Percentiles rank a stretch among this genome's conserved stretches.
Evolutionary conservation across 1,140 invertebrate genomes (phyloP).

Genomic region (Patella vulgata): DNA sequence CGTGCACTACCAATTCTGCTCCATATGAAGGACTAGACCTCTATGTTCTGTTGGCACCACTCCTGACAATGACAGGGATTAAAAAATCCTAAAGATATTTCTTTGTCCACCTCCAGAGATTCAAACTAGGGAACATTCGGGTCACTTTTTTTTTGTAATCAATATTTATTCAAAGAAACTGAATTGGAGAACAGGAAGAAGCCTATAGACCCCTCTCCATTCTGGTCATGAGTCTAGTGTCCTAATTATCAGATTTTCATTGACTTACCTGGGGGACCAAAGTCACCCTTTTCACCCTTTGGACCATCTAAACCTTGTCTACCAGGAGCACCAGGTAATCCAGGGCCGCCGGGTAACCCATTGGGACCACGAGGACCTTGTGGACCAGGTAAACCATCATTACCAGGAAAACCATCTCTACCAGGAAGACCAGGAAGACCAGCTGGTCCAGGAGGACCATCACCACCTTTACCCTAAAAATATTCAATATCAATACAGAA

Average conservation of each 20-base stretch:
- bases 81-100: no score
- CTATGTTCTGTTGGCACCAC: no score
- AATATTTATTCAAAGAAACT: no score
- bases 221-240: no score
- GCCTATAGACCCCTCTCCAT: no score
- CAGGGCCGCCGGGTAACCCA: slow-evolving; percentile 50
- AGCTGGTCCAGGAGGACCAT: slow-evolving; percentile 40
- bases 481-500: not conserved
- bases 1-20: no score
- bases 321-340: slow-evolving; percentile 50
- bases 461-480: slow-evolving; percentile 40
- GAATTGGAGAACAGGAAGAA: no score
- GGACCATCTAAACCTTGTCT: slow-evolving; percentile 38
- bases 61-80: no score
- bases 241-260: not conserved
- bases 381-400: slow-evolving; percentile 42
- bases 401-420: slow-evolving; percentile 43
- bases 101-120: no score
- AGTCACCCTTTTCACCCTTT: slow-evolving; percentile 36
- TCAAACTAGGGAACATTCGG: no score
- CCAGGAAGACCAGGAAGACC: slow-evolving; percentile 46
- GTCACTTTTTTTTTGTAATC: no score
- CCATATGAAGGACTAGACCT: no score
- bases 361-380: slow-evolving; percentile 42
- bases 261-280: slow-evolving; percentile 39